Evolutionary conservation across 2,113 vertebrate species (phyloP), one percentile per base, ranked within the genome.

Genomic region (Empidonax traillii): DNA sequence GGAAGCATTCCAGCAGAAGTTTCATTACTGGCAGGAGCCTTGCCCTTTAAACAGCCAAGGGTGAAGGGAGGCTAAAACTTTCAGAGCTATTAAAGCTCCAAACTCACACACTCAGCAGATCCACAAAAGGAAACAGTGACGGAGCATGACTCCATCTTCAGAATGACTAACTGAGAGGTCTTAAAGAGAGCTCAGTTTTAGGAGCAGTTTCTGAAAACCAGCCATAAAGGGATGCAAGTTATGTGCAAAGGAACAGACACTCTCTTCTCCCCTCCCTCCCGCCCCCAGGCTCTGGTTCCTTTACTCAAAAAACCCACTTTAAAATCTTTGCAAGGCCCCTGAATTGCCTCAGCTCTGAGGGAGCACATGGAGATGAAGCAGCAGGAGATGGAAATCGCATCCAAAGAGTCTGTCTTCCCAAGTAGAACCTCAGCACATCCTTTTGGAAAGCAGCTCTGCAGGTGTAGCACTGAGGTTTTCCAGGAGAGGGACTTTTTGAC

Each of bases 391-490:
- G 24, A 19, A 81, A 47, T 28, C 6, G 0, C 67, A 39, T 12
- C 30, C 28, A 11, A 30, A 20, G 14, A 8, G 1, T 21, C 49
- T 44, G 4, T 15, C 46, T 13, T 49, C 67, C 65, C 3, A 0
- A 62, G 65, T 28, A 69, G 62, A 79, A 27, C 55, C 28, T 30
- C 4, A 3, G 30, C 72, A 28, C 19, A 24, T 14, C 31, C 20
- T 43, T 55, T 24, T 9, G 31, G 61, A 47, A 56, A 41, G 16
- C 53, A 59, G 31, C 44, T 59, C 67, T 59, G 33, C 18, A 46
- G 49, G 17, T 11, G 17, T 0, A 62, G 25, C 43, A 5, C 0
- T 5, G 49, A 53, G 16, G 5, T 31, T 30, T 68, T 17, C 47
- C 33, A 58, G 17, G 31, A 67, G 43, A n/a, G 44, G 31, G 5